Conservation (phyloP, 2,888 invertebrate species). For the Aphidius colemani region DNA sequence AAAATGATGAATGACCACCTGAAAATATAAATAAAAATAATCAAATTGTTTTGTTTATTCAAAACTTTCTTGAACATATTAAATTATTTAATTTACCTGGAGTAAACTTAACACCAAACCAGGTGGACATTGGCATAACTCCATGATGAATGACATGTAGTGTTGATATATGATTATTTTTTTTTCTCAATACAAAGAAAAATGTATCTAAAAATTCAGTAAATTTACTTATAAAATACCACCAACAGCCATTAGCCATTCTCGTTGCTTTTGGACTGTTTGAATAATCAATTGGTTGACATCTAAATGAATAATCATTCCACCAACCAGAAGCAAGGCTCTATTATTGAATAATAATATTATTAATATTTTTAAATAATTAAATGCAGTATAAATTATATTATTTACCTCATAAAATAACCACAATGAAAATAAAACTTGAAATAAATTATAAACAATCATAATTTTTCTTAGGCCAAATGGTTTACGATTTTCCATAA, state of each 20-base stretch:
- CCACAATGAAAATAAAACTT: constrained; percentile 78
- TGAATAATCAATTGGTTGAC: constrained; percentile 83
- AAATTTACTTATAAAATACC: constrained; percentile 94
- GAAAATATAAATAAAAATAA: constrained; percentile 40
- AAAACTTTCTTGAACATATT: too few species aligned
- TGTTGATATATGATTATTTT: constrained; percentile 84
- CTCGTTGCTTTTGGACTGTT: constrained; percentile 69
- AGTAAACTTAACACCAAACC: constrained; percentile 89
- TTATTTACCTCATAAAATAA: constrained; percentile 72
- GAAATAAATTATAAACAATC: constrained; percentile 82
- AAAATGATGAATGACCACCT: constrained; percentile 93
- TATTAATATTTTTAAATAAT: constrained; percentile 1
- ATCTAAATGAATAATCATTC: constrained; percentile 72
- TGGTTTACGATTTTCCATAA: constrained; percentile 87
- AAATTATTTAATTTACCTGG: constrained; percentile 75
- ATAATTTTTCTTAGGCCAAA: constrained; percentile 76
- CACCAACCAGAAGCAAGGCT: constrained; percentile 71
- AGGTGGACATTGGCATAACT: constrained; percentile 92
- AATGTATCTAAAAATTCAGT: constrained; percentile 92
- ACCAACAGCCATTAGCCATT: constrained; percentile 86
- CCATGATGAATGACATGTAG: constrained; percentile 95
- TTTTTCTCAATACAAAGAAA: constrained; percentile 93
- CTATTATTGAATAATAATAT: constrained; percentile 49
- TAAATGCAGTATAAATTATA: too few species aligned
- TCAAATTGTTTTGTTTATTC: too few species aligned